Conservation (phyloP, 2,888 invertebrate genomes). For the Aphodius sticticus region DNA sequence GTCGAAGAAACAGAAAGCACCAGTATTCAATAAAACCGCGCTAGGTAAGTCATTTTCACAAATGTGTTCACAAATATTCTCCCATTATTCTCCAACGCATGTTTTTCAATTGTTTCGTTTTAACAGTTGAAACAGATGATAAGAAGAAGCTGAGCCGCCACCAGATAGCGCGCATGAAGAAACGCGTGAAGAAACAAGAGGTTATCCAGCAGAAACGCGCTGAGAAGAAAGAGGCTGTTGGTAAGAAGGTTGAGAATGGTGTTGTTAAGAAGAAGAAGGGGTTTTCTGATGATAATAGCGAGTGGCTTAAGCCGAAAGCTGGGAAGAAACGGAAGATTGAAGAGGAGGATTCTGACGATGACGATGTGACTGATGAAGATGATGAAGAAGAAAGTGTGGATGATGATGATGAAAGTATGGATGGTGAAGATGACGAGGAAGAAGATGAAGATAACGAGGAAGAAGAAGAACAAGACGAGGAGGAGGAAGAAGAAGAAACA, state of each 20-base stretch:
- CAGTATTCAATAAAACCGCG: conserved; percentile 64
- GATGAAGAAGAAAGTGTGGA: conserved; percentile 61
- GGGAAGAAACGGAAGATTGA: conserved; percentile 38
- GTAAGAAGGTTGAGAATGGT: conserved; percentile 19
- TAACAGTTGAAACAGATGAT: conserved; percentile 58
- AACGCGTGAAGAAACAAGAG: conserved; percentile 50
- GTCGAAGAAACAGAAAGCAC: conserved; percentile 85
- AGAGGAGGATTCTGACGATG: conserved; percentile 51
- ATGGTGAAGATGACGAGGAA: conserved; percentile 47
- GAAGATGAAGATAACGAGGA: conserved; percentile 51
- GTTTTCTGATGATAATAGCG: conserved; percentile 76
- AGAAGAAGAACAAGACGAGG: conserved; percentile 54
- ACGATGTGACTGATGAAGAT: conserved; percentile 50
- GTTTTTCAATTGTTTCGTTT: conserved; percentile 16
- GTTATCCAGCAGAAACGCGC: conserved; percentile 48
- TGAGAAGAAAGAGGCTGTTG: conserved; percentile 46
- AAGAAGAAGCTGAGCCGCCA: conserved; percentile 41
- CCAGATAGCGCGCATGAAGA: conserved; percentile 50
- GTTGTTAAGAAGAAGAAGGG: conserved; percentile 59
- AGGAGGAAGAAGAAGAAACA: conserved; percentile 64
- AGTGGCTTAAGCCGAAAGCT: conserved; percentile 72
- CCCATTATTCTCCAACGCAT: neutral
- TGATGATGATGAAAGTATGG: conserved; percentile 58
- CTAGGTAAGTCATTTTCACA: conserved; percentile 55
- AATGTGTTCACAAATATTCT: neutral